Conservation (phyloP, 1,140 invertebrate species). For the Stegodyphus dumicola region DNA sequence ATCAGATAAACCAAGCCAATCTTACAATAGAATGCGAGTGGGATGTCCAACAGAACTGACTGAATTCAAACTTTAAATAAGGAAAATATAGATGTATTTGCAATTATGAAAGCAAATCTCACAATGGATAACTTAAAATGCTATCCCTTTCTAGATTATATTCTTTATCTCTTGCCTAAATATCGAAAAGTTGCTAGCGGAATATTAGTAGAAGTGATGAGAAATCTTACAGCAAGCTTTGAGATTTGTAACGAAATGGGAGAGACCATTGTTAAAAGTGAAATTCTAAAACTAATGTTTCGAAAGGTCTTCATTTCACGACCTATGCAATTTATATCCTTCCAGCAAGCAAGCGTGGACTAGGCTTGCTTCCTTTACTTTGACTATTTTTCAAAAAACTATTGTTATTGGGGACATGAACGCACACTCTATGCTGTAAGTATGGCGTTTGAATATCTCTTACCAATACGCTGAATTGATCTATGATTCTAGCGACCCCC, state of each 20-base stretch:
- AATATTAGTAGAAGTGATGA: constrained; percentile 15
- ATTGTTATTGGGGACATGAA: too few relatives aligned
- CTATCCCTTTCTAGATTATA: constrained; percentile 17
- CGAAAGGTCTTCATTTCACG: background rate
- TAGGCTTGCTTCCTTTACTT: too few relatives aligned
- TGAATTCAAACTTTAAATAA: background rate
- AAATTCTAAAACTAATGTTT: constrained; percentile 8
- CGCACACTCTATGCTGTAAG: too few relatives aligned
- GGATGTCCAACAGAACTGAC: constrained; percentile 1
- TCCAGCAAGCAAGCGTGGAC: too few relatives aligned
- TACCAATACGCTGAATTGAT: too few relatives aligned
- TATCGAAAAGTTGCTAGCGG: constrained; percentile 26
- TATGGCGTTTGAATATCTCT: too few relatives aligned
- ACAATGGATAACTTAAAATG: background rate
- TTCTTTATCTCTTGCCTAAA: background rate
- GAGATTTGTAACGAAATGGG: constrained; percentile 30
- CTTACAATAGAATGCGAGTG: constrained; percentile 14
- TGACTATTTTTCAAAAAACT: too few relatives aligned
- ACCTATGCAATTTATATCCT: too few relatives aligned
- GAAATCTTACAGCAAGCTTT: background rate
- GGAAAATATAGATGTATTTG: constrained; percentile 24
- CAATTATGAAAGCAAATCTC: constrained; percentile 41
- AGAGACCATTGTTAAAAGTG: constrained; percentile 10
- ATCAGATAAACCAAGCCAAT: too few relatives aligned
- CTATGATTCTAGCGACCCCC: too few relatives aligned